A percentile compares a stretch with the other conserved stretches of the same genome.
Conservation (phyloP, 2,113 vertebrate genomes). For the Vulpes ferrilata region DNA sequence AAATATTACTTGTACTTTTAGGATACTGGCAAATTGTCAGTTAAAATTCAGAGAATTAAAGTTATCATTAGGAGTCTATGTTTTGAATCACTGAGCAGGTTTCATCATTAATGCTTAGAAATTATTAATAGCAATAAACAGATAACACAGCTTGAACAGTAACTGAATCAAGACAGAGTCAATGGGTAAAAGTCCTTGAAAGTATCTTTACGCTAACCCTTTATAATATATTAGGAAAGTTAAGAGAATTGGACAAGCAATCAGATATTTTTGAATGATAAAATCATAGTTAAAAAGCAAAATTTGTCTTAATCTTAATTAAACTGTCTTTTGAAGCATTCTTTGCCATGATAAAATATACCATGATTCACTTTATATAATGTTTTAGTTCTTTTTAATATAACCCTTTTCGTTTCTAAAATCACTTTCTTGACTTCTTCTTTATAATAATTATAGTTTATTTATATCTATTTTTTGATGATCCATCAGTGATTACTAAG, state of each 20-base stretch:
- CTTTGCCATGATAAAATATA: neutral
- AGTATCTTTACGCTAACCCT: neutral
- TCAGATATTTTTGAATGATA: neutral
- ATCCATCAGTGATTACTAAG: neutral
- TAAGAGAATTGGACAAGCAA: neutral
- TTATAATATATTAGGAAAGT: neutral
- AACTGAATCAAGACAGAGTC: neutral
- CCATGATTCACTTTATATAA: constrained; percentile 23
- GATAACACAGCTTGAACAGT: neutral
- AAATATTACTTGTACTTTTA: constrained; percentile 3
- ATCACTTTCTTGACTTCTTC: neutral
- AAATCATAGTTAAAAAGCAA: neutral
- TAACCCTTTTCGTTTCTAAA: constrained; percentile 22
- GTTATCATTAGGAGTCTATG: neutral
- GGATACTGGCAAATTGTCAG: neutral
- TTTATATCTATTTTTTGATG: neutral
- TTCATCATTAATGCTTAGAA: neutral
- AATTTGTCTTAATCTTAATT: neutral
- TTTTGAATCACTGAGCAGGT: neutral
- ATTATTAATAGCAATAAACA: neutral
- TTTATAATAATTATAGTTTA: constrained; percentile 42
- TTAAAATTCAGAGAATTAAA: constrained; percentile 1
- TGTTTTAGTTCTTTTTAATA: neutral
- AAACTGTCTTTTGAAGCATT: constrained; percentile 4
- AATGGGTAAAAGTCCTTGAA: neutral